Conservation (phyloP, 2,797 vertebrate species). For the Anas capensis region DNA sequence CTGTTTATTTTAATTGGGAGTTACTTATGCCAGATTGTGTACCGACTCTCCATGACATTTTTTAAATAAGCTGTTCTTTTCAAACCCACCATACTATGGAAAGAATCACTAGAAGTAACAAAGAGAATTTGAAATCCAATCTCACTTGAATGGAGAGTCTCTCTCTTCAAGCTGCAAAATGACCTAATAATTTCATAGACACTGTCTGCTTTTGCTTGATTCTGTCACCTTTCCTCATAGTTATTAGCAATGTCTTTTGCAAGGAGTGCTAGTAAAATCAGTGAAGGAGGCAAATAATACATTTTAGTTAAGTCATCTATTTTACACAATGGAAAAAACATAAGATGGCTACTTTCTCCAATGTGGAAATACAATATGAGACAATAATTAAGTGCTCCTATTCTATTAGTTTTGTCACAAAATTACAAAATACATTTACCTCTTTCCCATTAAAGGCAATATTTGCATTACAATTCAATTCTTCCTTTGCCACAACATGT, state of each 20-base stretch:
- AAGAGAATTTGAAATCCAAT: constrained; percentile 45
- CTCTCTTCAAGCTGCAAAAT: constrained; percentile 38
- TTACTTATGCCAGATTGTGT: constrained; percentile 64
- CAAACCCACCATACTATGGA: constrained; percentile 37
- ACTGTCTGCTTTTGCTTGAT: neutral
- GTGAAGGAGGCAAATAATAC: neutral
- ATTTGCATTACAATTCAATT: neutral
- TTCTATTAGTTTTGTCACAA: neutral
- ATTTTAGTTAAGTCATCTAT: neutral
- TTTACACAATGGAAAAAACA: neutral
- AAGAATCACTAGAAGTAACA: constrained; percentile 63
- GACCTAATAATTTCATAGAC: constrained; percentile 48
- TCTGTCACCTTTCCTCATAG: neutral
- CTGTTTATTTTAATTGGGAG: constrained; percentile 61
- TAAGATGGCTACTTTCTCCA: neutral
- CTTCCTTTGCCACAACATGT: neutral
- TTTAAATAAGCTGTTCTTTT: constrained; percentile 53
- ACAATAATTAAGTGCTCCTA: neutral
- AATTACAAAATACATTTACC: neutral
- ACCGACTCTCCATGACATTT: neutral
- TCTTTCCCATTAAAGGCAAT: neutral
- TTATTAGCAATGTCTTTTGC: neutral
- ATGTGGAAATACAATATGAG: neutral
- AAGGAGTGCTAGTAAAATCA: neutral
- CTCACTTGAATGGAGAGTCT: constrained; percentile 26